Conservation (phyloP, 2,797 vertebrate genomes). For the Schizopygopsis pylzovi region DNA sequence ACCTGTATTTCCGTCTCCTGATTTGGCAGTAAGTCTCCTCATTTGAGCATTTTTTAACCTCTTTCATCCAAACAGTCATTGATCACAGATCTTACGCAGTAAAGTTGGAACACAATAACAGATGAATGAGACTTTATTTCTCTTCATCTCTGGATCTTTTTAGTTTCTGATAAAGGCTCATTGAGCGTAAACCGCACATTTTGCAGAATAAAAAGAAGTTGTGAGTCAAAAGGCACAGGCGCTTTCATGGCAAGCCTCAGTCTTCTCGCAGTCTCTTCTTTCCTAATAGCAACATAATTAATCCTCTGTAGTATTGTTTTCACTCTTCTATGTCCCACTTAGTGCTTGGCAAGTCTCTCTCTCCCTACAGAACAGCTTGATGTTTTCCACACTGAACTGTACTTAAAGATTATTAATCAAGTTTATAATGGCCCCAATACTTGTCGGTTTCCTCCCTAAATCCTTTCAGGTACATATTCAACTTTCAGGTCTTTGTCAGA, state of each 20-base stretch:
- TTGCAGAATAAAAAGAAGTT: constrained; percentile 73
- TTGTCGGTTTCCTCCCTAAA: not conserved
- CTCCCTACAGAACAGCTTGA: constrained; percentile 66
- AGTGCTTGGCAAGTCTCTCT: constrained; percentile 75
- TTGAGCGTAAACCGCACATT: constrained; percentile 81
- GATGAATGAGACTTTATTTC: constrained; percentile 54
- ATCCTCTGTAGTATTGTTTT: constrained; percentile 85
- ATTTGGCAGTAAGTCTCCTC: constrained; percentile 33
- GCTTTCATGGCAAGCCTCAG: constrained; percentile 77
- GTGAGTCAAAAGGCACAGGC: constrained; percentile 70
- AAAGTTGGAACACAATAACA: constrained; percentile 54
- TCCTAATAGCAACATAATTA: constrained; percentile 84
- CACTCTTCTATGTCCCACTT: constrained; percentile 78
- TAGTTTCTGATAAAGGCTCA: constrained; percentile 73
- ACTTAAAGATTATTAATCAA: constrained; percentile 53
- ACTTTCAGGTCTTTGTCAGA: constrained; percentile 16
- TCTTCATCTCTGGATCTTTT: constrained; percentile 76
- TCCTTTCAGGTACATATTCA: constrained; percentile 18
- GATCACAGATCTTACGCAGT: constrained; percentile 51
- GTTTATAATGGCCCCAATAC: constrained; percentile 32
- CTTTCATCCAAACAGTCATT: constrained; percentile 54
- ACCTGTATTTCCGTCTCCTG: constrained; percentile 10
- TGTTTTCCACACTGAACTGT: constrained; percentile 35
- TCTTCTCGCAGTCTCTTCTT: constrained; percentile 70
- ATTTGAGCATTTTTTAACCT: constrained; percentile 42